phyloP scores from a whole-genome alignment of 2,113 vertebrate species.

The Misgurnus mizolepis region DNA sequence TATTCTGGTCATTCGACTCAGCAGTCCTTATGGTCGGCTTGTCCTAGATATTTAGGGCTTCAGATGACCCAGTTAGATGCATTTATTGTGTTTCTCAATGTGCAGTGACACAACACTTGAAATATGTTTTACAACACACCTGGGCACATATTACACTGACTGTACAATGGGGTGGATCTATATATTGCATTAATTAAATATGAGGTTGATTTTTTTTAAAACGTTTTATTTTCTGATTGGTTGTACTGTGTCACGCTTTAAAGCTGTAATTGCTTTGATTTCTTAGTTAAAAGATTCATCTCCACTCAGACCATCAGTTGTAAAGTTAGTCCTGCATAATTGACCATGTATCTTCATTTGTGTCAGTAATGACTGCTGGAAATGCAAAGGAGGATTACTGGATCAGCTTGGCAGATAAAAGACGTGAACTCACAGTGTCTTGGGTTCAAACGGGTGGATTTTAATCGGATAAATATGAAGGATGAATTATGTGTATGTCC shows the following conservation, averaged over 20 bases:
- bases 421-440: neutral
- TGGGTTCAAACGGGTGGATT: neutral
- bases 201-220: too few species aligned
- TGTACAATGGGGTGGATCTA: too few species aligned
- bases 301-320: neutral
- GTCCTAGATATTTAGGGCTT: slow-evolving; percentile 46
- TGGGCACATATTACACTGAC: slow-evolving; percentile 21
- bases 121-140: neutral
- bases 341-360: slow-evolving; percentile 16
- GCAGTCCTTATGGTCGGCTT: slow-evolving; percentile 17
- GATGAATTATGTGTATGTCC: slow-evolving; percentile 5
- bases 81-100: slow-evolving; percentile 19
- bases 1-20: neutral
- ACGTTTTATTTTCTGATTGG: too few species aligned
- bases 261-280: slow-evolving; percentile 14
- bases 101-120: slow-evolving; percentile 36
- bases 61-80: slow-evolving; percentile 45
- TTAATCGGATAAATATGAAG: slow-evolving; percentile 27
- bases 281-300: neutral
- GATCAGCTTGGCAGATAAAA: slow-evolving; percentile 1
- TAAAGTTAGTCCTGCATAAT: slow-evolving; percentile 7
- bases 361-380: slow-evolving; percentile 15
- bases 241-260: slow-evolving; percentile 3
- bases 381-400: neutral
- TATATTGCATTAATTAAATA: too few species aligned